These are phyloP conservation scores for Hyles lineata DNA, from an alignment of 2,888 invertebrate species.

Conservation along the genomic window DNA sequence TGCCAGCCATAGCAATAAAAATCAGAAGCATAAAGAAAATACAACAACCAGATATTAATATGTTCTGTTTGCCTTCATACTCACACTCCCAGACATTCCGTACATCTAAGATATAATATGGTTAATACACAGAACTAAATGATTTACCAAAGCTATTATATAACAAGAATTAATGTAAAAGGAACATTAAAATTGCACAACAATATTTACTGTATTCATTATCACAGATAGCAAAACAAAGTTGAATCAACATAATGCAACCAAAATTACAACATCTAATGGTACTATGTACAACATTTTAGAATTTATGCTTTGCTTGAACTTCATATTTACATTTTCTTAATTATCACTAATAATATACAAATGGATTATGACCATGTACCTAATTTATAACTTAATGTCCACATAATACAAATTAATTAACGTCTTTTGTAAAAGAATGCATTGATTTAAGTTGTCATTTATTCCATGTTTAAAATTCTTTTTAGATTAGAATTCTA, in stretches of 20 bases:
- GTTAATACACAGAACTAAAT: background rate
- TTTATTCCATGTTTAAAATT: background rate
- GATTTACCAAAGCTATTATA: background rate
- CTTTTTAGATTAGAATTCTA: background rate
- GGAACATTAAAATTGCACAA: constrained; percentile 47
- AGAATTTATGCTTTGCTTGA: constrained; percentile 79
- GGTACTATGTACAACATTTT: constrained; percentile 77
- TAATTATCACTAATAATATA: constrained; percentile 51
- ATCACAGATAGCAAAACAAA: constrained; percentile 72
- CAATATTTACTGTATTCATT: constrained; percentile 56
- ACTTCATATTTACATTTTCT: constrained; percentile 65
- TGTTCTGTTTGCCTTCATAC: no score
- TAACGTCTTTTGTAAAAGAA: background rate
- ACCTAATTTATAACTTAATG: constrained; percentile 26
- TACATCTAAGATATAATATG: background rate
- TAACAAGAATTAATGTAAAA: background rate
- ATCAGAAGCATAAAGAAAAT: no score
- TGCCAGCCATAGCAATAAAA: no score
- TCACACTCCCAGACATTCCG: no score
- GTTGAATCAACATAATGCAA: constrained; percentile 40
- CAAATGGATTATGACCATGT: constrained; percentile 43
- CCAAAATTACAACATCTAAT: constrained; percentile 44
- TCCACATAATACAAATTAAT: background rate
- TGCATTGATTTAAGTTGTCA: background rate
- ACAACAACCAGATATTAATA: no score